Percentiles rank a stretch among this genome's conserved stretches.
Conservation (phyloP, 2,888 invertebrate genomes). For the Oligia fasciuncula region DNA sequence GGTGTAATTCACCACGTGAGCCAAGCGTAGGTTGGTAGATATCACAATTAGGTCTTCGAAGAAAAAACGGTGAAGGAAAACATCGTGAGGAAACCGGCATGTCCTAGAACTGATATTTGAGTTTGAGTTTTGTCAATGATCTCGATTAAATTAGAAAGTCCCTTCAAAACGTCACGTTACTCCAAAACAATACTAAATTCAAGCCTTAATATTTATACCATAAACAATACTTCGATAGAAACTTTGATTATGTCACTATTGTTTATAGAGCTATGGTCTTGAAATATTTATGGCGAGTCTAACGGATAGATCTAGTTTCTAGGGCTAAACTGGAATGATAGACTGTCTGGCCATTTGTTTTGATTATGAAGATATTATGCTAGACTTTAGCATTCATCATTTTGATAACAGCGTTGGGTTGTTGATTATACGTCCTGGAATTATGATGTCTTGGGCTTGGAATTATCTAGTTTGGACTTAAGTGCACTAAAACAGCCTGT, state of each 20-base stretch:
- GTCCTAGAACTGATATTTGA: background rate
- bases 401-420: slow-evolving; percentile 37
- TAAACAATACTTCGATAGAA: slow-evolving; percentile 52
- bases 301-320: slow-evolving; percentile 33
- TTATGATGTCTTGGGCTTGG: slow-evolving; percentile 14
- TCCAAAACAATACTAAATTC: slow-evolving; percentile 3
- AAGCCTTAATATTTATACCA: slow-evolving; percentile 18
- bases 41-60: background rate
- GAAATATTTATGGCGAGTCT: slow-evolving; percentile 49
- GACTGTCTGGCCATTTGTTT: slow-evolving; percentile 29
- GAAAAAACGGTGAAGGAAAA: background rate
- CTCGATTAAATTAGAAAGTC: slow-evolving; percentile 21
- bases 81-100: background rate
- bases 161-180: slow-evolving; percentile 17
- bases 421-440: slow-evolving; percentile 1
- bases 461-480: slow-evolving; percentile 29
- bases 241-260: slow-evolving; percentile 43
- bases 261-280: slow-evolving; percentile 47
- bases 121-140: background rate
- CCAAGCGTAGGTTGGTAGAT: no score
- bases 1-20: no score
- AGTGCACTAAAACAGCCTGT: background rate
- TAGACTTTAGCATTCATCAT: slow-evolving; percentile 45
- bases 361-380: slow-evolving; percentile 49
- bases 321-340: slow-evolving; percentile 37